A percentile compares a stretch with the other conserved stretches of the same genome.
Evolutionary conservation across 2,113 vertebrate species (phyloP).

Genomic region (Oncorhynchus gorbuscha): DNA sequence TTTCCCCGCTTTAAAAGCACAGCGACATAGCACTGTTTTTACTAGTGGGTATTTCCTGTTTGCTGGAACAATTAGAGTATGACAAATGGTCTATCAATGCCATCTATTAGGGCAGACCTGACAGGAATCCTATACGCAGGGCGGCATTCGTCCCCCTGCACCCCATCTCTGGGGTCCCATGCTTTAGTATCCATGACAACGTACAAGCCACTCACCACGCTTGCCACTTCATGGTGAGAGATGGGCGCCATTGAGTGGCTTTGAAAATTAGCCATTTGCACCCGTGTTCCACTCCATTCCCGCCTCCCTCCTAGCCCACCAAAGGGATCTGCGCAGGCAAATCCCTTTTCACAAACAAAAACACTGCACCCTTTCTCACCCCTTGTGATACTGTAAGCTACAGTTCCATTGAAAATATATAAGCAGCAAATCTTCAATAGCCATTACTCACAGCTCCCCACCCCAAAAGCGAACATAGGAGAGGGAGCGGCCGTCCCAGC

Average conservation of each 20-base stretch:
- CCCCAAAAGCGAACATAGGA: conserved; percentile 18
- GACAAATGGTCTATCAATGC: conserved; percentile 99
- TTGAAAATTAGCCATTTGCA: conserved; percentile 82
- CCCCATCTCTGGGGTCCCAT: conserved; percentile 92
- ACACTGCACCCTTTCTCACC: conserved; percentile 26
- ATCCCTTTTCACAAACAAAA: conserved; percentile 45
- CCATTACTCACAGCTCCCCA: neutral
- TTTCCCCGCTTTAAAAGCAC: conserved; percentile 95
- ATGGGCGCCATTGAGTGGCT: conserved; percentile 70
- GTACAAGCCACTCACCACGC: conserved; percentile 77
- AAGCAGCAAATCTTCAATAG: neutral
- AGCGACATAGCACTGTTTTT: conserved; percentile 92
- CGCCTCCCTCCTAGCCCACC: conserved; percentile 27
- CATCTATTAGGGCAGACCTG: conserved; percentile 94
- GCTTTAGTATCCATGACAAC: conserved; percentile 95
- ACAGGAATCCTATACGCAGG: conserved; percentile 98
- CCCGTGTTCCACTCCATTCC: conserved; percentile 49
- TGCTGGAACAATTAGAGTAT: conserved; percentile 99
- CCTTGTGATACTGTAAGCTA: conserved; percentile 8
- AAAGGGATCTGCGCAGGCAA: conserved; percentile 8
- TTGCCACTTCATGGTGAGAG: conserved; percentile 80
- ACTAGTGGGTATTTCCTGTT: conserved; percentile 96
- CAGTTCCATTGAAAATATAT: neutral
- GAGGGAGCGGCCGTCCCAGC: conserved; percentile 28
- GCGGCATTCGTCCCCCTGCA: conserved; percentile 90